A percentile compares a stretch with the other conserved stretches of the same genome.
Conservation (phyloP, 2,888 invertebrate species). For the Hirtodrosophila histrioides region DNA sequence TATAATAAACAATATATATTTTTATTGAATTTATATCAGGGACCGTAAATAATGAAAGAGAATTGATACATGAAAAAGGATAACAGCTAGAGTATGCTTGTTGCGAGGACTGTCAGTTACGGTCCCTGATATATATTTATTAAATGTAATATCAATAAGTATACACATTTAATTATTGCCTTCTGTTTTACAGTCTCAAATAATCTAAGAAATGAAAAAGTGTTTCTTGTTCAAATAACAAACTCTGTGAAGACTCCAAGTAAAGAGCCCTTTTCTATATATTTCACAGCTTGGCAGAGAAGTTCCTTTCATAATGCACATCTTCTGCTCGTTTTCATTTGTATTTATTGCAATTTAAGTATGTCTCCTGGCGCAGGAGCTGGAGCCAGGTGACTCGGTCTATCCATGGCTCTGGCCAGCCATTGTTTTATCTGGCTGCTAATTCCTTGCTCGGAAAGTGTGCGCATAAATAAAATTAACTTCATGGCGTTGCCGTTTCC, state of each 20-base stretch:
- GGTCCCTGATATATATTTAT: no score
- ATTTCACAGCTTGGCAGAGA: neutral
- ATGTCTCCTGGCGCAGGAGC: slow-evolving; percentile 27
- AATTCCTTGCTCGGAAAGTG: slow-evolving; percentile 52
- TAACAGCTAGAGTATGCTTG: no score
- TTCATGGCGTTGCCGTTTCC: slow-evolving; percentile 76
- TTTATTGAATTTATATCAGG: no score
- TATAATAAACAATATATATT: no score
- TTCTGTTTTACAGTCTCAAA: no score
- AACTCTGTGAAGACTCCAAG: neutral
- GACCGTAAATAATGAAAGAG: no score
- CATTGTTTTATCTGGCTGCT: slow-evolving; percentile 73
- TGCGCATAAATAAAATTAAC: slow-evolving; percentile 78
- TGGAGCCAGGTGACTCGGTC: slow-evolving; percentile 36
- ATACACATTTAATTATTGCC: no score
- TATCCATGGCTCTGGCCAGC: slow-evolving; percentile 17
- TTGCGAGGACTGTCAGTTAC: no score
- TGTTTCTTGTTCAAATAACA: no score
- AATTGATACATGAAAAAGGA: no score
- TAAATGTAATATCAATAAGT: no score
- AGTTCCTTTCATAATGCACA: slow-evolving; percentile 24
- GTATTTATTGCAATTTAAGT: slow-evolving; percentile 65
- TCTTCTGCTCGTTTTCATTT: slow-evolving; percentile 24
- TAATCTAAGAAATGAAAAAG: no score
- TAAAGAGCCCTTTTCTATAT: neutral